Base-by-base conservation (phyloP, 2,888 invertebrate genomes). In the Drosophila quinaria region DNA sequence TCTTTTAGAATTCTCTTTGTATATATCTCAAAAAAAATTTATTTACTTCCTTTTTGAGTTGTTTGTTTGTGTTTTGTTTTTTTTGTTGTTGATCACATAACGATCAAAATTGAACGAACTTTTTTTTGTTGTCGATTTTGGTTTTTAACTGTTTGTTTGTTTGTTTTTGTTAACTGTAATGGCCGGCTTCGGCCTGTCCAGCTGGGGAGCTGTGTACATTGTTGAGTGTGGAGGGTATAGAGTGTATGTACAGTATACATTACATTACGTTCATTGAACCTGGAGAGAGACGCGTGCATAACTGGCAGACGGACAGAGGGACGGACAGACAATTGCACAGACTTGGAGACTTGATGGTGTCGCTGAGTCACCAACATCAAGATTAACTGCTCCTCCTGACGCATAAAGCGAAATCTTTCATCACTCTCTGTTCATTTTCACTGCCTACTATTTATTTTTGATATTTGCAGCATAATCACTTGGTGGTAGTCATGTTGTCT, bases 161-260 rank as follows among this genome's bases (percentile, higher is more conserved):
- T 76, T 76, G 78, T 78, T 87, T 83, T 83, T 69, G 87, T 83
- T 83, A 83, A 87, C 88, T 79, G 87, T 87, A 87, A 79, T 87
- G 87, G 76, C 73, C 78, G 63, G 73, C 62, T 49, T 44, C 50
- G 50, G 55, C 33, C 41, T 35, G 47, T 19, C n/a, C 29, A 33
- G 29, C 29, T 33, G 33, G 13, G 33, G 22, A 54, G 41, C 51
- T 60, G 70, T 50, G 22, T 35, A 33, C 55, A 46, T 44, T 63
- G 54, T 39, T 42, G 8, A 47, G 37, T 17, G 46, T 46, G 41
- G 61, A 46, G 15, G 44, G 37, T 61, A 25, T 63, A 9, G 39
- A 55, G 54, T 22, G 19, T 64, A 49, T 33, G 51, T 58, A 51
- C 41, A 70, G 65, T 76, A 58, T 60, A 70, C 74, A 85, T 87